Base-by-base conservation (phyloP, 2,888 invertebrate species). In the Latheticus oryzae region DNA sequence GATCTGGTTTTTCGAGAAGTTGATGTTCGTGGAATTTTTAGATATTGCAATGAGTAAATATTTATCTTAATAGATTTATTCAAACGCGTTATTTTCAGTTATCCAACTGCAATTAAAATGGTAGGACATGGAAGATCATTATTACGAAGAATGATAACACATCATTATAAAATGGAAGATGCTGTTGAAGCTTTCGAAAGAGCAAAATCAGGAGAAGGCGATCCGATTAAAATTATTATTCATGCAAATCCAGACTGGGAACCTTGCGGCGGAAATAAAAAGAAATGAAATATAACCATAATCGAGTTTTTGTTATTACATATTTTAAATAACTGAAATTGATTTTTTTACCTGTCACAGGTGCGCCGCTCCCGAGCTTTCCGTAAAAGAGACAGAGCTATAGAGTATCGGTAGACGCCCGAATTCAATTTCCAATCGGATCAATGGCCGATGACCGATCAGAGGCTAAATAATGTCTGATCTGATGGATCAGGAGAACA, bases 21-120 rank as follows among this genome's bases (percentile, higher is more conserved):
- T 5, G 96, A 97, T 79, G 91, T 98, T 63, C 84, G 90, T 59
- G 97, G 97, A 61, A 88, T 95, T 54, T 97, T 97, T 81, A 85
- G 97, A 78, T 97, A 97, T 75, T 91, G 86, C 61, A 95, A 95
- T 78, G 93, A 92, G 92, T 92, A 71, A 17, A 40, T 13, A 8
- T 4, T 24, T 24, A 24, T 23, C 35, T 19, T 19, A 17, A 9
- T 7, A 37, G 28, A 28, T 50, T 17, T 5, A 28, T 3, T 53
- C 16, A 8, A 9, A 40, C 15, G 19, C 7, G 16, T 47, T 47
- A 42, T 50, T 73, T 76, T 21, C 75, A 93, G 93, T 71, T 95
- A 94, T 78, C 83, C 87, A 0, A 86, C 87, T 51, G 92, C 95
- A 0, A 79, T 95, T 61, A 84, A 88, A 0, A 81, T 95, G 80